Base-by-base conservation (phyloP, 2,113 vertebrate species). In the Pelusios castaneus region DNA sequence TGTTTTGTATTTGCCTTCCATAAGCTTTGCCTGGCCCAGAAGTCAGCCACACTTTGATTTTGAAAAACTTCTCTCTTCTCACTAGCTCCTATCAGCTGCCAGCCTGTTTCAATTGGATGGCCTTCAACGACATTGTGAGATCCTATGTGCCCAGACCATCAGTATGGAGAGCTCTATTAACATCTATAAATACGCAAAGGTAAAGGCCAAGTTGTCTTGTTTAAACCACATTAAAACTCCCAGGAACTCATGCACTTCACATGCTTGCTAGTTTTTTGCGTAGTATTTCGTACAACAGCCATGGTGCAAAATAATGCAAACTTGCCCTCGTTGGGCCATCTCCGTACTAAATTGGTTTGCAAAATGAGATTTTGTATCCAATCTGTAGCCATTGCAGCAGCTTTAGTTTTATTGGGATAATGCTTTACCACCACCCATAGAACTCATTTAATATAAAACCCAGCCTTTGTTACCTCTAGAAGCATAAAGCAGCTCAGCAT, bases 111-210 rank as follows among this genome's bases (percentile, higher is more conserved):
- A 99, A 97, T 97, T 99, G 95, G 98, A 98, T 0, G 98, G 98
- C 75, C 98, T 99, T 60, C 99, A 99, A 98, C 97, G 98, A 94
- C 99, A 99, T 97, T 99, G 99, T 88, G 99, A 99, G 96, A 98
- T 99, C 95, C 97, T 99, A 92, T 99, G 99, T 91, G 98, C 99
- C 87, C 98, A 98, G 94, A 98, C 97, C 82, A 99, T 99, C 96
- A 98, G 94, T 89, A 97, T 98, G 92, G 99, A 99, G 55, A 99
- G 98, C 38, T 99, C 99, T 0, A 98, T 99, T 75, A 98, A 85
- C 97, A 98, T 99, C 98, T 99, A 99, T 97, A 99, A 98, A 96
- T 99, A 98, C 0, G 99, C 99, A 80, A 99, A 99, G 99, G 99
- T 99, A 97, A 0, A 1, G 45, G 8, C 54, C 51, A 45, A 8